Evolutionary conservation across 2,888 invertebrate genomes (phyloP).

Genomic region (Orchesella flavescens): DNA sequence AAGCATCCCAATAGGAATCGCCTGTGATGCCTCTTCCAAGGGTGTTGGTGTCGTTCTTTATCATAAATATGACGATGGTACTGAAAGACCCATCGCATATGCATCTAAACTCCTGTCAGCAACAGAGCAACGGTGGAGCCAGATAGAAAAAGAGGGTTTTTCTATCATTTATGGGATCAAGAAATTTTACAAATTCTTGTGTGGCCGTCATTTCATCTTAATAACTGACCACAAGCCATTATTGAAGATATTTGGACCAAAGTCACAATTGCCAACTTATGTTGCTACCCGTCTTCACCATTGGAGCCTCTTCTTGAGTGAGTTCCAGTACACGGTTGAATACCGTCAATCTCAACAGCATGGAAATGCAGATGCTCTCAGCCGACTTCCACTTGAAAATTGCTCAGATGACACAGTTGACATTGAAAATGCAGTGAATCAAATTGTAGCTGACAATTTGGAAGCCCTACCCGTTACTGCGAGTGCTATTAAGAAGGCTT

Average conservation of each 20-base stretch:
- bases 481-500: background rate
- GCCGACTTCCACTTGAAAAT: background rate
- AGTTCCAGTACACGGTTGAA: constrained; percentile 37
- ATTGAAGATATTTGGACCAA: constrained; percentile 44
- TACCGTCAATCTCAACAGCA: constrained; percentile 45
- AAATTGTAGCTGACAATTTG: background rate
- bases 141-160: constrained; percentile 47
- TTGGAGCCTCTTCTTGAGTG: constrained; percentile 35
- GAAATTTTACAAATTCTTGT: constrained; percentile 44
- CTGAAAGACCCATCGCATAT: constrained; percentile 53
- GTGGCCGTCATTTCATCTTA: constrained; percentile 35
- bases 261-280: background rate
- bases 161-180: constrained; percentile 40
- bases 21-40: constrained; percentile 73
- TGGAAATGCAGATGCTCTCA: constrained; percentile 57
- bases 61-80: constrained; percentile 70
- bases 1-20: constrained; percentile 72
- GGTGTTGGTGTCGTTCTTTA: constrained; percentile 73
- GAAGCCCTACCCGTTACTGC: constrained; percentile 31
- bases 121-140: constrained; percentile 39
- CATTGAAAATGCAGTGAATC: constrained; percentile 3
- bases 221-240: constrained; percentile 52
- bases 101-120: constrained; percentile 36
- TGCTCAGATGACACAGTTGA: too few species aligned
- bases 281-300: constrained; percentile 51